Evolutionary conservation across 2,797 vertebrate species (phyloP), one percentile per base, ranked within the genome.

Genomic region (Cyprinella venusta): DNA sequence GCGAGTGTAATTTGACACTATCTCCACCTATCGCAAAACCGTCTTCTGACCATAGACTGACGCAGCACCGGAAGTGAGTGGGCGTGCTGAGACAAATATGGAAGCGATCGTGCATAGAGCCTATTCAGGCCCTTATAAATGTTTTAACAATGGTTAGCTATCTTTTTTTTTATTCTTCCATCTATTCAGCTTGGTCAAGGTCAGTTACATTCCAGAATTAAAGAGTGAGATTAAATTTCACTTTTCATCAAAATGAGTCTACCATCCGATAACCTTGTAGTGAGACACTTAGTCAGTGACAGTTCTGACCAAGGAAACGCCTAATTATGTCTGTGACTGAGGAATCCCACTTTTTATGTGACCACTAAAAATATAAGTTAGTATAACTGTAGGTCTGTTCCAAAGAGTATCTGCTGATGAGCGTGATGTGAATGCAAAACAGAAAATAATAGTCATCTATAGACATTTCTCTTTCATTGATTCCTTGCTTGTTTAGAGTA

Each of bases 401-500:
- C 9, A 52, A 33, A 72, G 45, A 72, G 48, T 52, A 74, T 56
- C 33, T 75, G 30, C 19, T 15, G 71, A 24, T 75, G 72, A 56
- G 33, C 7, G 56, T 21, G 72, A 36, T 56, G 19, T 75, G 72
- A 38, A 42, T 61, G 54, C 54, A 42, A 61, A 76, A 61, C n/a
- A 42, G 36, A 76, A 76, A 74, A 76, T 74, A 74, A 33, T 56
- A 75, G n/a, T 26, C n/a, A 61, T 76, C 36, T 42, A 15, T 76
- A 76, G n/a, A 26, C 38, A 42, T 42, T 76, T 36, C 3, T 5
- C 24, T 30, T 30, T 48, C 4, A 64, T 48, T 33, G 59, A 77
- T 64, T 77, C 48, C 26, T 48, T n/a, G 24, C 63, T 48, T 24
- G 2, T 64, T 64, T 64, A 45, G 18, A 64, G 36, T 18, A 45